phyloP scores from a whole-genome alignment of 2,113 vertebrate genomes.

The Uropsilus gracilis region DNA sequence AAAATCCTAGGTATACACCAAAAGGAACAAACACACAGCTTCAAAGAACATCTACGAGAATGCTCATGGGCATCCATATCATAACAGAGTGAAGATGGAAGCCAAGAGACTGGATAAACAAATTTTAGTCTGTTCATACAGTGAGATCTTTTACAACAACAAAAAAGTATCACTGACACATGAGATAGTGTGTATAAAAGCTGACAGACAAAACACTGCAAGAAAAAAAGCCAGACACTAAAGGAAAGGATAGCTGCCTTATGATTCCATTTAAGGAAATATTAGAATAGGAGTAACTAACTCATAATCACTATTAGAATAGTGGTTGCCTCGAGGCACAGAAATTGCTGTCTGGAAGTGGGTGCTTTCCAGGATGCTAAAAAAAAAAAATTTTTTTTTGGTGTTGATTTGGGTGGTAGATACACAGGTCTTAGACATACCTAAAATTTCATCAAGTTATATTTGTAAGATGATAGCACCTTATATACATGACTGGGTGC shows the following conservation, averaged over 20 bases:
- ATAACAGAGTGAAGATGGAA: not conserved
- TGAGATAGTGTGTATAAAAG: not conserved
- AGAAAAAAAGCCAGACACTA: not conserved
- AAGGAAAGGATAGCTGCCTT: not conserved
- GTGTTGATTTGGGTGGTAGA: not conserved
- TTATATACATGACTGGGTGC: not conserved
- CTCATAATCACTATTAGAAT: not conserved
- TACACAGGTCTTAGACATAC: not conserved
- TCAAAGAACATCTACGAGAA: not conserved
- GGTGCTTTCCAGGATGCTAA: not conserved
- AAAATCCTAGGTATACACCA: not conserved
- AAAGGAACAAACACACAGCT: not conserved
- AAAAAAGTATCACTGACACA: not conserved
- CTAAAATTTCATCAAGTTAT: not conserved
- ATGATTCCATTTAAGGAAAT: not conserved
- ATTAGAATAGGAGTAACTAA: conserved; percentile 20
- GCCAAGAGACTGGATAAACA: not conserved
- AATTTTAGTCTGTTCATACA: not conserved
- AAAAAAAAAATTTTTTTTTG: no score
- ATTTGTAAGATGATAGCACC: not conserved
- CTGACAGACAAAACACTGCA: not conserved
- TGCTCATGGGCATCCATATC: not conserved
- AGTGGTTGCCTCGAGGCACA: not conserved
- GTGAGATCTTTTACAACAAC: not conserved
- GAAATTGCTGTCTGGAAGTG: not conserved